phyloP scores from a whole-genome alignment of 92 coral and sea anemone genomes.

The Desmophyllum pertusum region DNA sequence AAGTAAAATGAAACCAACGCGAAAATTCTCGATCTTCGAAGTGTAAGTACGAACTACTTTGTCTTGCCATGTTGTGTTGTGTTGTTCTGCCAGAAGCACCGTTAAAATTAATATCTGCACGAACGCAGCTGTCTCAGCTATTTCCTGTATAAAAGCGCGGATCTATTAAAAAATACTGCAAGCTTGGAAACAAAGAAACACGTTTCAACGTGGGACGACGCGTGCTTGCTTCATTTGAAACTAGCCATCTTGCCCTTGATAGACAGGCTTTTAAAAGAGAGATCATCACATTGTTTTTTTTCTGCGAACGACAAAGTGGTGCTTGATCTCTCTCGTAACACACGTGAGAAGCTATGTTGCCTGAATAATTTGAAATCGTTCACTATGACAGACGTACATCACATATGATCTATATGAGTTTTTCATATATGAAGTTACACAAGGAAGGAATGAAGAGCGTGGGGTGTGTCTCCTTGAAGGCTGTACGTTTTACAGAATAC shows the following conservation, averaged over 20 bases:
- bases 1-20: constrained; percentile 40
- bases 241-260: not conserved
- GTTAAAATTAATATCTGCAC: not conserved
- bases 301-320: no score
- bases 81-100: not conserved
- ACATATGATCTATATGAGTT: not conserved
- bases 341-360: not conserved
- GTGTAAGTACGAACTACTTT: constrained; percentile 3
- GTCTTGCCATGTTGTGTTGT: not conserved
- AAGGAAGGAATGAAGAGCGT: not conserved
- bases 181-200: not conserved
- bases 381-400: not conserved
- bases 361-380: not conserved
- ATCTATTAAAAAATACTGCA: not conserved
- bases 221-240: not conserved
- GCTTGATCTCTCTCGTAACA: no score
- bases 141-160: not conserved
- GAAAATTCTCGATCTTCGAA: constrained; percentile 19
- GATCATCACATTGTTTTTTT: not conserved
- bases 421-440: not conserved
- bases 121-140: not conserved
- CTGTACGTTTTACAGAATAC: not conserved
- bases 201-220: not conserved
- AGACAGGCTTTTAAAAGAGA: constrained; percentile 1
- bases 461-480: not conserved